phyloP scores from a whole-genome alignment of 2,797 vertebrate species.

The Squalus acanthias region DNA sequence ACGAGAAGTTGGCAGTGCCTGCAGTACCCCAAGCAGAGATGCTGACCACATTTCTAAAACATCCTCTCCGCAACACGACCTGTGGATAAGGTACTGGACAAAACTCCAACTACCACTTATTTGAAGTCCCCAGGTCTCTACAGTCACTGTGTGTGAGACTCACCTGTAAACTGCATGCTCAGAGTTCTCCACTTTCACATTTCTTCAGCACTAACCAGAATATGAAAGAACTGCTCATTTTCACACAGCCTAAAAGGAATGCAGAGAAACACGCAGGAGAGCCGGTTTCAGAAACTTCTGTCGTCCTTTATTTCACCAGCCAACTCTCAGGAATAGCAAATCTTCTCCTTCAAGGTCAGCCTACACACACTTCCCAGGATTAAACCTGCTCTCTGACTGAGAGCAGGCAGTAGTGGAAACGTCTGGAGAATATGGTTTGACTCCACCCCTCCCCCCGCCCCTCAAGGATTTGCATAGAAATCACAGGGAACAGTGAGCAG shows the following conservation, averaged over 20 bases:
- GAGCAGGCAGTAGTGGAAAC: neutral
- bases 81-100: neutral
- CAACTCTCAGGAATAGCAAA: no score
- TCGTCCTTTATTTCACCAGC: neutral
- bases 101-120: neutral
- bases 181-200: slow-evolving; percentile 48
- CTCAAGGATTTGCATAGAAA: slow-evolving; percentile 17
- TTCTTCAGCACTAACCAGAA: slow-evolving; percentile 46
- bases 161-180: slow-evolving; percentile 62
- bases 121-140: neutral
- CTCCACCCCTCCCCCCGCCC: slow-evolving; percentile 2
- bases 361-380: neutral
- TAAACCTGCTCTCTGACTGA: neutral
- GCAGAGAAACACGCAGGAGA: neutral
- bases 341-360: neutral
- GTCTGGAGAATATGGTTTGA: neutral
- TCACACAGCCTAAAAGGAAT: slow-evolving; percentile 1
- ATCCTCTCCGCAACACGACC: neutral
- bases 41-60: neutral
- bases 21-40: slow-evolving; percentile 27
- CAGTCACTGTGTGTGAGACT: slow-evolving; percentile 41
- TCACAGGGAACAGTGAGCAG: neutral
- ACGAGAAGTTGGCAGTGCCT: neutral
- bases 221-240: slow-evolving; percentile 42
- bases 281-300: neutral